These are phyloP conservation scores for Bombus waltoni DNA, from an alignment of 1,140 invertebrate genomes.

Conservation along the genomic window DNA sequence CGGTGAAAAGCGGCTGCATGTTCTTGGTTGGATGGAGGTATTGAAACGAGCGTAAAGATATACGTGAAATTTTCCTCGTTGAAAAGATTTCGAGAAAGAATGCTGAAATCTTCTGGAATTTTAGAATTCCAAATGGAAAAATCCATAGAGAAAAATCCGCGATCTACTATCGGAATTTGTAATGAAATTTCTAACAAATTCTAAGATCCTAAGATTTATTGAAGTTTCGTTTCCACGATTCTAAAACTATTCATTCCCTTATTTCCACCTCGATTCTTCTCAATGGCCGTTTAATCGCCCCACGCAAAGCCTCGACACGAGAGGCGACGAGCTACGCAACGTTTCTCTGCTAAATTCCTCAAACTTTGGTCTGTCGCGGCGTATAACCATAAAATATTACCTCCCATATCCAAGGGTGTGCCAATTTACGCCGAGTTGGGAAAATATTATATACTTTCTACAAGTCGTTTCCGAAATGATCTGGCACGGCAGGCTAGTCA, in stretches of 20 bases:
- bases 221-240: background rate
- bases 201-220: no score
- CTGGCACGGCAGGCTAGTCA: conserved; percentile 52
- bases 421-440: conserved; percentile 36
- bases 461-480: conserved; percentile 59
- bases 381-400: conserved; percentile 21
- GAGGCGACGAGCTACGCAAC: no score
- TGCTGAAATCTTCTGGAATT: no score
- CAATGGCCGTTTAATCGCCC: background rate
- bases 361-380: background rate
- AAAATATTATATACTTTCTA: conserved; percentile 59
- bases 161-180: no score
- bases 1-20: no score
- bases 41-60: no score
- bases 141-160: no score
- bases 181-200: no score
- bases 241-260: background rate
- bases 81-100: no score
- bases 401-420: background rate
- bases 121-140: no score
- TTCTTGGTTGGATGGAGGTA: no score
- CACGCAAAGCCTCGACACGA: background rate
- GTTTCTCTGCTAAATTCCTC: background rate
- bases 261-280: background rate
- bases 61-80: no score